phyloP scores from a whole-genome alignment of 2,888 invertebrate genomes.

The Adelognathus sp. region DNA sequence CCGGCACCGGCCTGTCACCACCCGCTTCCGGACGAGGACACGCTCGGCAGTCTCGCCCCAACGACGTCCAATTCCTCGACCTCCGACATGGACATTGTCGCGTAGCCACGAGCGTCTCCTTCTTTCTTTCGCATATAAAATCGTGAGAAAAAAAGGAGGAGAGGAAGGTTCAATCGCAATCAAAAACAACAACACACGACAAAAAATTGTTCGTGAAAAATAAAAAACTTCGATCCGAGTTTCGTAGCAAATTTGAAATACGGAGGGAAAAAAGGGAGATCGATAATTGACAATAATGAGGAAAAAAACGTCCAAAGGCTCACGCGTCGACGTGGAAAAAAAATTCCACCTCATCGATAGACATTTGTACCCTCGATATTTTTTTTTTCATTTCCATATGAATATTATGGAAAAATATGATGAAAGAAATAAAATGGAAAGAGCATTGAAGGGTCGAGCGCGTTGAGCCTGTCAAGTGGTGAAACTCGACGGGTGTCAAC shows the following conservation, averaged over 20 bases:
- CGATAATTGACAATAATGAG: no score
- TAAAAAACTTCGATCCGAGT: no score
- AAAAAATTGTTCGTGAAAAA: background rate
- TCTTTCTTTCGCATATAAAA: constrained; percentile 33
- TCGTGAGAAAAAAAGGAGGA: background rate
- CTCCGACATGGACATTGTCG: constrained; percentile 80
- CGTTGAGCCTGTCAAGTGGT: background rate
- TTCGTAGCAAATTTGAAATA: background rate
- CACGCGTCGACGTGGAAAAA: no score
- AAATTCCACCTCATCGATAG: no score
- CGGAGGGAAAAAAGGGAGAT: background rate
- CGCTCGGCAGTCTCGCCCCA: constrained; percentile 76
- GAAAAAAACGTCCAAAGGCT: no score
- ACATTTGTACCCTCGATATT: no score
- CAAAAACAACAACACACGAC: background rate
- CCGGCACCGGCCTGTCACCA: constrained; percentile 77
- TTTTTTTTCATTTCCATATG: no score
- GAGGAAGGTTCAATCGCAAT: background rate
- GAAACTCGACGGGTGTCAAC: background rate
- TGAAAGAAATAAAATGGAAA: no score
- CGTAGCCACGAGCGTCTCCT: constrained; percentile 72
- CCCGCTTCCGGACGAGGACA: constrained; percentile 77
- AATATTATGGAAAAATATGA: no score
- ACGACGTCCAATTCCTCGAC: constrained; percentile 77
- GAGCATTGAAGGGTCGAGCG: background rate